phyloP scores from a whole-genome alignment of 2,113 vertebrate genomes.

The Prunella himalayana region DNA sequence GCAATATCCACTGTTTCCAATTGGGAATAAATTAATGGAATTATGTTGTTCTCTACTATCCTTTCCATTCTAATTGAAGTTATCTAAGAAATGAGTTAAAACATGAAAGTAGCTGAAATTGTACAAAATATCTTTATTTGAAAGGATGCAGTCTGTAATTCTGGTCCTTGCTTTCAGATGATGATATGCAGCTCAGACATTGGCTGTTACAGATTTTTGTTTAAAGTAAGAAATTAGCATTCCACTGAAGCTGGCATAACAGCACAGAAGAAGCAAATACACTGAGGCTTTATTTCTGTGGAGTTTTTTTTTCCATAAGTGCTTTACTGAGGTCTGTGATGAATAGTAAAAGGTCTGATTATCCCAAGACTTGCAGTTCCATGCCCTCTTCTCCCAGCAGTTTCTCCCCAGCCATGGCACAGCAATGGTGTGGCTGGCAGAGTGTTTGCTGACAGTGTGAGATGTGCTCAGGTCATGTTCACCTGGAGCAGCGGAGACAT shows the following conservation, averaged over 20 bases:
- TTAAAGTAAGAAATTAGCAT: background rate
- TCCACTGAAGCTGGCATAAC: background rate
- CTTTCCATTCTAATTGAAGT: background rate
- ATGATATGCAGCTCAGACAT: background rate
- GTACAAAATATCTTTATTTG: background rate
- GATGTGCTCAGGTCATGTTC: background rate
- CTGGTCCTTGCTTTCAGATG: background rate
- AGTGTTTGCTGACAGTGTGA: slow-evolving; percentile 33
- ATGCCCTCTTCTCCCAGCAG: slow-evolving; percentile 35
- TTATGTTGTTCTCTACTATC: background rate
- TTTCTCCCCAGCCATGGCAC: background rate
- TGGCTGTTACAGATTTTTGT: background rate
- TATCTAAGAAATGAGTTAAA: background rate
- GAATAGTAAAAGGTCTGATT: slow-evolving; percentile 62
- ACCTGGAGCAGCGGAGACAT: background rate
- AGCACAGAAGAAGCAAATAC: background rate
- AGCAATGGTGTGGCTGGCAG: slow-evolving; percentile 14
- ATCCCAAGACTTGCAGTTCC: background rate
- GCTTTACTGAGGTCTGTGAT: slow-evolving; percentile 51
- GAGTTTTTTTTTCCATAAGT: background rate
- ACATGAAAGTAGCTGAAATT: background rate
- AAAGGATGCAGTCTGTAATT: background rate
- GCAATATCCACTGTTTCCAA: background rate
- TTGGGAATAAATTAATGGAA: background rate
- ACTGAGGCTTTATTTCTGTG: background rate